Conservation (phyloP, 37 sponge, comb jelly and placozoan species). For the Bolinopsis microptera region DNA sequence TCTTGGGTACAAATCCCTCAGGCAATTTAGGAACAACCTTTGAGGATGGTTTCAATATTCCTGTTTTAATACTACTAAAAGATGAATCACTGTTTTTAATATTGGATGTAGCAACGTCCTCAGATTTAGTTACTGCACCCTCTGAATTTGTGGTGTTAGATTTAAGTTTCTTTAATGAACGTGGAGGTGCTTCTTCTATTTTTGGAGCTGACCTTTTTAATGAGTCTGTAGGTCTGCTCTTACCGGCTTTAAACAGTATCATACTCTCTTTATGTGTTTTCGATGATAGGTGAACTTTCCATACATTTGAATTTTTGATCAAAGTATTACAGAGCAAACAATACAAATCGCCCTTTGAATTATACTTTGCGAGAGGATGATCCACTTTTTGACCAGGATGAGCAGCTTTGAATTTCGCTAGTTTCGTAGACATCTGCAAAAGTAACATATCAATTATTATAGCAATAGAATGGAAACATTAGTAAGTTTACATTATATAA, state of each 20-base stretch:
- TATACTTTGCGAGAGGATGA: constrained; percentile 53
- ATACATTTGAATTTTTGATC: constrained; percentile 44
- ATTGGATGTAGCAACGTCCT: background rate
- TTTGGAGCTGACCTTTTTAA: constrained; percentile 13
- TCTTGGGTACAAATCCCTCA: constrained; percentile 57
- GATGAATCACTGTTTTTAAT: too few relatives aligned
- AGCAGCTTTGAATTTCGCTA: background rate
- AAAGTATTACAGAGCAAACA: constrained; percentile 45
- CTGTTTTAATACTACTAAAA: background rate
- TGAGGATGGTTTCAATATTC: constrained; percentile 23
- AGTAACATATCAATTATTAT: too few relatives aligned
- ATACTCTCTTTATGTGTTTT: constrained; percentile 27
- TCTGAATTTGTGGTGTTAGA: background rate
- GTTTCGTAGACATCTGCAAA: background rate
- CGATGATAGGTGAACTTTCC: constrained; percentile 47
- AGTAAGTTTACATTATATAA: too few relatives aligned
- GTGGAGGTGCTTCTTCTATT: constrained; percentile 35
- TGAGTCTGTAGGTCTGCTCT: background rate
- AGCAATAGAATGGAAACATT: too few relatives aligned
- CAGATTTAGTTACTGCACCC: background rate
- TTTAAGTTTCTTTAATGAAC: constrained; percentile 39
- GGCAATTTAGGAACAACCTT: constrained; percentile 36
- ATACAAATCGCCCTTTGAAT: constrained; percentile 38
- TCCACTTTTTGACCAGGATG: constrained; percentile 8
- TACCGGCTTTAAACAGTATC: constrained; percentile 43